Conservation (phyloP, 2,113 vertebrate species). For the Odontophorus gujanensis region DNA sequence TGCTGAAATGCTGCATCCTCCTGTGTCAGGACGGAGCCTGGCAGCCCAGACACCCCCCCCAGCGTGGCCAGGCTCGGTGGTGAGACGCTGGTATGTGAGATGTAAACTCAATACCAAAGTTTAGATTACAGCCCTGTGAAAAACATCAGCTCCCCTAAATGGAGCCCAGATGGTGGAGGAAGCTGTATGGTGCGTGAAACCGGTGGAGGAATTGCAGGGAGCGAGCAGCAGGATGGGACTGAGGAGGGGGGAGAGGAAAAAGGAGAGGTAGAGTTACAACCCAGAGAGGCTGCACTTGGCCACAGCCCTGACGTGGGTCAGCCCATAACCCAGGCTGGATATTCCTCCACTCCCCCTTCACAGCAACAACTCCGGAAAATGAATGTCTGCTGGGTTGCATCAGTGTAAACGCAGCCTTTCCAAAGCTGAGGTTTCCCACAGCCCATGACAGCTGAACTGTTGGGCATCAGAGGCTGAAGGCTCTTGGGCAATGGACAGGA, state of each 20-base stretch:
- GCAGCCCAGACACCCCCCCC: neutral
- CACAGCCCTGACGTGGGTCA: neutral
- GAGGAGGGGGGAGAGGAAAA: neutral
- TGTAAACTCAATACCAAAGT: slow-evolving; percentile 59
- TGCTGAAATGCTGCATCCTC: neutral
- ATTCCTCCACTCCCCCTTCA: neutral
- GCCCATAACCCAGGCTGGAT: neutral
- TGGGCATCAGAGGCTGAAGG: neutral
- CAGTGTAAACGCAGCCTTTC: fast-evolving
- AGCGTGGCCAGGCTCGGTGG: neutral
- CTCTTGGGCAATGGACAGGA: neutral
- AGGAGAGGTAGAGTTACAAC: neutral
- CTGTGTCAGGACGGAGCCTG: neutral
- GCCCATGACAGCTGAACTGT: neutral
- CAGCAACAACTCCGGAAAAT: neutral
- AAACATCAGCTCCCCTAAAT: slow-evolving; percentile 74
- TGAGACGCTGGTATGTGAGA: slow-evolving; percentile 57
- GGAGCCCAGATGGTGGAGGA: slow-evolving; percentile 71
- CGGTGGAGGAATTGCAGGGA: neutral
- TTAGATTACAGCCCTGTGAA: slow-evolving; percentile 68
- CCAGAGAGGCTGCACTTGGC: neutral
- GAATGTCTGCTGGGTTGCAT: neutral
- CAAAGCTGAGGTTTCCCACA: slow-evolving; percentile 9
- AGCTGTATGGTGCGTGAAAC: neutral
- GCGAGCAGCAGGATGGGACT: neutral